Evolutionary conservation across 2,888 invertebrate genomes (phyloP).

Genomic region (Trachelus iudaicus): DNA sequence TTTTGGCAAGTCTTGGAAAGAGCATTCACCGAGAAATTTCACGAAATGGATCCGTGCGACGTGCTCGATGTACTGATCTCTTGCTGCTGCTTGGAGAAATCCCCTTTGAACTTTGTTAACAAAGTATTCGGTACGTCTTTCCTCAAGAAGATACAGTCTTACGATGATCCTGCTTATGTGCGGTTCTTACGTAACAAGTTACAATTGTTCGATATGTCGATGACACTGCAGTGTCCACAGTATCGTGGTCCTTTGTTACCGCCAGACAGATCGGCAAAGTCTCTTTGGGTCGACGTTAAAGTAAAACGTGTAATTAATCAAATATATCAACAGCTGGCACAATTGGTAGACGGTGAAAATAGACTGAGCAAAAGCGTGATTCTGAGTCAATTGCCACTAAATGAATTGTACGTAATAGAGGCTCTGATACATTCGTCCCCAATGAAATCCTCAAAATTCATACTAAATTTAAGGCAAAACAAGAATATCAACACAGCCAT

Average conservation of each 20-base stretch:
- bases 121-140: slow-evolving; percentile 73
- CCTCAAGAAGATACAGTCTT: slow-evolving; percentile 68
- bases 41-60: slow-evolving; percentile 70
- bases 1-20: slow-evolving; percentile 73
- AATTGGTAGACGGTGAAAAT: slow-evolving; percentile 66
- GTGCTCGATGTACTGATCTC: slow-evolving; percentile 73
- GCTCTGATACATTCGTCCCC: slow-evolving; percentile 69
- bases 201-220: slow-evolving; percentile 73
- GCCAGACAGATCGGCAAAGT: slow-evolving; percentile 68
- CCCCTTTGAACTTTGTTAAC: slow-evolving; percentile 72
- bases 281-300: slow-evolving; percentile 69
- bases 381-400: slow-evolving; percentile 69
- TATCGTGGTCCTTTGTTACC: slow-evolving; percentile 72
- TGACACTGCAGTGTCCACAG: slow-evolving; percentile 72
- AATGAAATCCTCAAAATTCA: slow-evolving; percentile 60
- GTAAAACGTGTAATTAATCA: slow-evolving; percentile 68
- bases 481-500: slow-evolving; percentile 69
- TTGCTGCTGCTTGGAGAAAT: slow-evolving; percentile 72
- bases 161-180: slow-evolving; percentile 60
- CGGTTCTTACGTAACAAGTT: slow-evolving; percentile 67
- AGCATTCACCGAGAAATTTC: slow-evolving; percentile 69
- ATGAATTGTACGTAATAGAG: slow-evolving; percentile 73
- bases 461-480: slow-evolving; percentile 66
- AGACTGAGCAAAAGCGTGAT: slow-evolving; percentile 68
- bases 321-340: slow-evolving; percentile 65